phyloP scores from a whole-genome alignment of 2,888 invertebrate genomes.

The Drosophila formosana region DNA sequence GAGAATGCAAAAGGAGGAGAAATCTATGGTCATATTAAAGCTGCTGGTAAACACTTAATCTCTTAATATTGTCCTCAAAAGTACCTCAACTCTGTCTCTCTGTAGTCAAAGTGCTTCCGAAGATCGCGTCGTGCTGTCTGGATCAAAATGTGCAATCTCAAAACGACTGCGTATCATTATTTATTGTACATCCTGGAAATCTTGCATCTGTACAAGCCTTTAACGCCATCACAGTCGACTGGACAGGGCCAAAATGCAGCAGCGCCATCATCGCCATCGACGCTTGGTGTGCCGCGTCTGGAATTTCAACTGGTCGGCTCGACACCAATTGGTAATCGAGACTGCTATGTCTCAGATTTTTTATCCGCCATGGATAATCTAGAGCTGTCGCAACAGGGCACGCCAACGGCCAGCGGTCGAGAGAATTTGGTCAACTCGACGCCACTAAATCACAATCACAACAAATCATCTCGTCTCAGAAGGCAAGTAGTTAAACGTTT shows the following conservation, averaged over 20 bases:
- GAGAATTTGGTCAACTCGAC: slow-evolving; percentile 83
- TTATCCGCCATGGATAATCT: slow-evolving; percentile 64
- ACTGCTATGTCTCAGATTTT: slow-evolving; percentile 57
- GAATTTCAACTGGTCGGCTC: slow-evolving; percentile 65
- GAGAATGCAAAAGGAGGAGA: slow-evolving; percentile 73
- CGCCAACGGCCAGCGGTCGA: slow-evolving; percentile 66
- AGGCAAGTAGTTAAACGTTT: slow-evolving; percentile 25
- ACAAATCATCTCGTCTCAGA: slow-evolving; percentile 77
- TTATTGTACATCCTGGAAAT: slow-evolving; percentile 71
- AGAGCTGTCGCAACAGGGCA: slow-evolving; percentile 74
- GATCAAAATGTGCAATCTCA: slow-evolving; percentile 84
- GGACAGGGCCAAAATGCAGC: slow-evolving; percentile 8
- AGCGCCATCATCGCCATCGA: slow-evolving; percentile 47
- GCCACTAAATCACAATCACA: slow-evolving; percentile 82
- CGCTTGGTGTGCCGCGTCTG: slow-evolving; percentile 40
- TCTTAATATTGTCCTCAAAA: not conserved
- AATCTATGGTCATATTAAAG: slow-evolving; percentile 77
- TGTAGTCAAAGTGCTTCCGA: slow-evolving; percentile 81
- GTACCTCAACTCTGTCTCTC: not conserved
- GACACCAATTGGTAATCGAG: slow-evolving; percentile 71
- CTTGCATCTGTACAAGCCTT: slow-evolving; percentile 72
- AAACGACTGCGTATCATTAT: slow-evolving; percentile 71
- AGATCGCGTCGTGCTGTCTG: slow-evolving; percentile 79
- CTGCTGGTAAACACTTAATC: slow-evolving; percentile 72
- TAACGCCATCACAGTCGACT: slow-evolving; percentile 26